These are phyloP conservation scores for Xiphophorus couchianus DNA, from an alignment of 2,113 vertebrate genomes.

Conservation along the genomic window DNA sequence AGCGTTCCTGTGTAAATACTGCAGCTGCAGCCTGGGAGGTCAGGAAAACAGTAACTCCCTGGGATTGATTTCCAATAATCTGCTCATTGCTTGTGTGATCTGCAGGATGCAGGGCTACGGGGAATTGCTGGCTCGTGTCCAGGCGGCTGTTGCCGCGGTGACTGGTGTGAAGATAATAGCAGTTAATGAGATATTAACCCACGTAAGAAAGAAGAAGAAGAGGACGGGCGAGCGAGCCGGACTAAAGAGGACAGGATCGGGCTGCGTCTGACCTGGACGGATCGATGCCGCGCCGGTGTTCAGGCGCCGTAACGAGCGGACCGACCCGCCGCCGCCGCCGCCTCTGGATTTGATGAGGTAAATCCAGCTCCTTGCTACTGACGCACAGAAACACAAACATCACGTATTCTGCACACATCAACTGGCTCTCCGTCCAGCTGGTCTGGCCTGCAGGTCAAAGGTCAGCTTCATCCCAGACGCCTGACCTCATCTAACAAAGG, in stretches of 20 bases:
- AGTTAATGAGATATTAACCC: slow-evolving; percentile 75
- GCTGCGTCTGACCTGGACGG: slow-evolving; percentile 38
- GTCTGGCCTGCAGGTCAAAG: slow-evolving; percentile 70
- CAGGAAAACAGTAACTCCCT: slow-evolving; percentile 64
- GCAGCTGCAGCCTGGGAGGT: slow-evolving; percentile 63
- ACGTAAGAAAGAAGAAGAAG: slow-evolving; percentile 45
- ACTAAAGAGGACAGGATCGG: slow-evolving; percentile 24
- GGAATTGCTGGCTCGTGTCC: slow-evolving; percentile 41
- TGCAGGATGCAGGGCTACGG: slow-evolving; percentile 29
- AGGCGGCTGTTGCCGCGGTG: slow-evolving; percentile 45
- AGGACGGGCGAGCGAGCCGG: slow-evolving; percentile 31
- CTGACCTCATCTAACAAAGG: slow-evolving; percentile 74
- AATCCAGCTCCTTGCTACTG: slow-evolving; percentile 29
- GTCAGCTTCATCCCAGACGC: slow-evolving; percentile 80
- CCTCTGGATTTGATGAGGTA: slow-evolving; percentile 17
- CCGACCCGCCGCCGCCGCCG: background rate
- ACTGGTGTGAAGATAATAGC: slow-evolving; percentile 55
- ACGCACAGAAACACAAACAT: slow-evolving; percentile 10
- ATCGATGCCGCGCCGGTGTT: slow-evolving; percentile 55
- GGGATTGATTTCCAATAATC: slow-evolving; percentile 75
- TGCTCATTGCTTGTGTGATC: slow-evolving; percentile 60
- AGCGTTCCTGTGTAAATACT: slow-evolving; percentile 61
- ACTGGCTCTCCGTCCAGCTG: slow-evolving; percentile 69
- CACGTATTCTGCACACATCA: background rate
- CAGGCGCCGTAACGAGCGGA: slow-evolving; percentile 26